These are phyloP conservation scores for Xenops minutus DNA, from an alignment of 2,797 vertebrate species.

Conservation along the genomic window DNA sequence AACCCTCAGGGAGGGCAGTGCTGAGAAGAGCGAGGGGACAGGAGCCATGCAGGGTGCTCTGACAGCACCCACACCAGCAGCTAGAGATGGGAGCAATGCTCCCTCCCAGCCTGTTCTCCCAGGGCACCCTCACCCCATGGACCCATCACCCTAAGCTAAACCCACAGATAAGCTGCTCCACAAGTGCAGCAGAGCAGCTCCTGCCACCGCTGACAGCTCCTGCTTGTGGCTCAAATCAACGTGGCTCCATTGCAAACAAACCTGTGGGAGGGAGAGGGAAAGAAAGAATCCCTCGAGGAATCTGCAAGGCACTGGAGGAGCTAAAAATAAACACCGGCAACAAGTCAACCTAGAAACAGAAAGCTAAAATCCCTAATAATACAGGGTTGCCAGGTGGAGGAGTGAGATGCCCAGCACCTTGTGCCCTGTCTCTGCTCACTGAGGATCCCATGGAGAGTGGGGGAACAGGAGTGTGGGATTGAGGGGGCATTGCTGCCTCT, in stretches of 20 bases:
- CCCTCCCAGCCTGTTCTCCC: neutral
- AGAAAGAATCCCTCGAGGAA: slow-evolving; percentile 40
- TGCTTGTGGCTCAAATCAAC: neutral
- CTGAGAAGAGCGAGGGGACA: neutral
- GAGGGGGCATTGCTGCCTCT: neutral
- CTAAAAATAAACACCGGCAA: slow-evolving; percentile 38
- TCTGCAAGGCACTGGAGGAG: neutral
- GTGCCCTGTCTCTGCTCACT: fast-evolving
- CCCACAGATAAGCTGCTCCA: neutral
- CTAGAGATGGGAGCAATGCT: fast-evolving
- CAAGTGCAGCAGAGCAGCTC: fast-evolving
- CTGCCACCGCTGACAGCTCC: fast-evolving
- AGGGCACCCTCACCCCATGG: fast-evolving
- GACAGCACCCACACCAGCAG: fast-evolving
- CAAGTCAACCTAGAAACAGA: slow-evolving; percentile 20
- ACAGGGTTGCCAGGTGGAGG: neutral
- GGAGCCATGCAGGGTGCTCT: neutral
- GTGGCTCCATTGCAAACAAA: neutral
- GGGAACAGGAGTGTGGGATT: neutral
- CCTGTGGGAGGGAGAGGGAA: slow-evolving; percentile 27
- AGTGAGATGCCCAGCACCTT: neutral
- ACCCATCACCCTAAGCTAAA: neutral
- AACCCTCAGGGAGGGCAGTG: fast-evolving
- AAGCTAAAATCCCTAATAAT: neutral
- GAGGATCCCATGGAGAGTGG: neutral